Percentiles rank a stretch among this genome's conserved stretches.
Conservation (phyloP, 2,888 invertebrate species). For the Rotaria sp. region DNA sequence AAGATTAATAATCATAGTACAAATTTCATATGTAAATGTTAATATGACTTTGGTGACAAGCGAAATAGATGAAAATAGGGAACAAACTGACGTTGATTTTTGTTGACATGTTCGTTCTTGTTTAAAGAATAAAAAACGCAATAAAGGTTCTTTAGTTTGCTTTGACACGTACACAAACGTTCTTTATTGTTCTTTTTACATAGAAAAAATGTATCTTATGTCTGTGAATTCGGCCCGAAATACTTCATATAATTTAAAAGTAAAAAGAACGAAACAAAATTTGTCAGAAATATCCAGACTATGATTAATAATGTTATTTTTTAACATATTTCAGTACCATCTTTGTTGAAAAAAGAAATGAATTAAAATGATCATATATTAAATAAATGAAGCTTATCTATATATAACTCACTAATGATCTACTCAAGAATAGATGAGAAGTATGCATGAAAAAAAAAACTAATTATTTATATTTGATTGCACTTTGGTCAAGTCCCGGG, state of each 20-base stretch:
- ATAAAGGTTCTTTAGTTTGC: too few species aligned
- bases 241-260: not conserved
- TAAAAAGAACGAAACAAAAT: not conserved
- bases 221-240: not conserved
- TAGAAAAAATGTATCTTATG: not conserved
- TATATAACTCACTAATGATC: not conserved
- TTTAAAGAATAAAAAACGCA: too few species aligned
- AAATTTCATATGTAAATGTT: not conserved
- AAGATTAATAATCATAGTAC: not conserved
- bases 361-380: not conserved
- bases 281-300: rapidly evolving
- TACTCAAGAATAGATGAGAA: not conserved
- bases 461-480: not conserved
- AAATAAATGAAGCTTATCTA: not conserved
- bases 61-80: too few species aligned
- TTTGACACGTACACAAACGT: too few species aligned
- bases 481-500: too few species aligned
- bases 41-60: not conserved
- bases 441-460: not conserved
- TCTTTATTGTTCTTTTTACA: too few species aligned
- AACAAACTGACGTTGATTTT: too few species aligned
- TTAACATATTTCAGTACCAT: not conserved
- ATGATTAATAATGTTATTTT: not conserved
- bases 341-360: too few species aligned
- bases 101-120: too few species aligned